Evolutionary conservation across 2,113 vertebrate genomes (phyloP), one percentile per base, ranked within the genome.

Genomic region (Daphoenositta chrysoptera): DNA sequence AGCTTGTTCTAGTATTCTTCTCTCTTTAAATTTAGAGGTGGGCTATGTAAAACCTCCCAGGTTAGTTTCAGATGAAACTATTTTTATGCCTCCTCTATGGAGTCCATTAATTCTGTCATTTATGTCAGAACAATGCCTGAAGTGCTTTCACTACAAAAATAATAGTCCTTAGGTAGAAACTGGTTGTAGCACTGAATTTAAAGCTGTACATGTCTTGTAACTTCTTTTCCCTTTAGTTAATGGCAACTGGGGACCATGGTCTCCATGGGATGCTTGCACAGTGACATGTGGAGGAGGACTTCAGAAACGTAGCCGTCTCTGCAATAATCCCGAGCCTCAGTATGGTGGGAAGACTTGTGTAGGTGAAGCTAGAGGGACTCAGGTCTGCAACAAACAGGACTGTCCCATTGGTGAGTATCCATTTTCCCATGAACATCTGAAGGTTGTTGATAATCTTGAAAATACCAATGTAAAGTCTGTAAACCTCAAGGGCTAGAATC

Each of bases 241-340:
- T 94, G 99, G 99, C 86, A 98, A 98, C 66, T 99, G 99, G 99
- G 99, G 99, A 64, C 99, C 99, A 33, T 99, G 99, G 99, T 99
- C 99, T 82, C 98, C 96, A 2, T 99, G 99, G 99, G 98, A 99
- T 94, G 97, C 98, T 91, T 99, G 99, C 91, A 98, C 98, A 31
- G 97, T 99, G 89, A 99, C 99, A 15, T 99, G 99, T 92, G 98
- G 98, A 92, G 99, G 99, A 95, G 99, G 99, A 78, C 87, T 99
- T 63, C 99, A 99, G 95, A 98, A 78, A 68, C 98, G 99, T 16
- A 98, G 98, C 83, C 99, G 98, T 54, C 98, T 99, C 86, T 99
- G 99, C 96, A 98, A 99, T 76, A 98, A 99, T 90, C 99, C 99
- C 3, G 90, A 98, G 42, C 99, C 99, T 60, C 98, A 98, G 97